phyloP scores from a whole-genome alignment of 1,140 invertebrate species.

The Sarcophaga peregrina region DNA sequence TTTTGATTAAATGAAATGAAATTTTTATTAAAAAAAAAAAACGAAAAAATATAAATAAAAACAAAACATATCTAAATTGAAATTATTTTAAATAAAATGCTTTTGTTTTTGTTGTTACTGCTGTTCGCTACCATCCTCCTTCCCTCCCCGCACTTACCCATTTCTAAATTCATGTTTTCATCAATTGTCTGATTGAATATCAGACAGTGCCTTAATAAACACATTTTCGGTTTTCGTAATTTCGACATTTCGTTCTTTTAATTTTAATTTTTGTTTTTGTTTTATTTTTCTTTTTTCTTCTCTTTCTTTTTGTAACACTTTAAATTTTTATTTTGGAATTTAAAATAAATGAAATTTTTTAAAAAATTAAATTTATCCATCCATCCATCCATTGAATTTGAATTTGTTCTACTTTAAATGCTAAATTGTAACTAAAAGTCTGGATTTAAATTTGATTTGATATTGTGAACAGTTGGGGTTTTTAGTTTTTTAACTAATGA shows the following conservation, averaged over 20 bases:
- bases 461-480: too few relatives aligned
- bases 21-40: background rate
- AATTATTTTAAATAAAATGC: too few relatives aligned
- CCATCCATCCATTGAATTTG: too few relatives aligned
- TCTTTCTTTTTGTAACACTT: too few relatives aligned
- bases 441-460: background rate
- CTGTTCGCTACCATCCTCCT: too few relatives aligned
- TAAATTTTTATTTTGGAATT: background rate
- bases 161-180: background rate
- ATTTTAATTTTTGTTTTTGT: background rate
- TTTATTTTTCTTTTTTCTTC: background rate
- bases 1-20: slow-evolving; percentile 2
- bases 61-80: too few relatives aligned
- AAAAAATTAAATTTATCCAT: background rate
- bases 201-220: slow-evolving; percentile 27
- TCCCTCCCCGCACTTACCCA: background rate
- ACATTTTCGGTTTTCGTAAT: slow-evolving; percentile 27
- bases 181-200: slow-evolving; percentile 27
- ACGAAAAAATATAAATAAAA: background rate
- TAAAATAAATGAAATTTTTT: background rate
- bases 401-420: slow-evolving; percentile 19
- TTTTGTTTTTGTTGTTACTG: too few relatives aligned
- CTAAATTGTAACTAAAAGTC: slow-evolving; percentile 33
- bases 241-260: background rate
- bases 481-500: too few relatives aligned